Conservation (phyloP, 2,113 vertebrate species). For the Tylochromis polylepis region DNA sequence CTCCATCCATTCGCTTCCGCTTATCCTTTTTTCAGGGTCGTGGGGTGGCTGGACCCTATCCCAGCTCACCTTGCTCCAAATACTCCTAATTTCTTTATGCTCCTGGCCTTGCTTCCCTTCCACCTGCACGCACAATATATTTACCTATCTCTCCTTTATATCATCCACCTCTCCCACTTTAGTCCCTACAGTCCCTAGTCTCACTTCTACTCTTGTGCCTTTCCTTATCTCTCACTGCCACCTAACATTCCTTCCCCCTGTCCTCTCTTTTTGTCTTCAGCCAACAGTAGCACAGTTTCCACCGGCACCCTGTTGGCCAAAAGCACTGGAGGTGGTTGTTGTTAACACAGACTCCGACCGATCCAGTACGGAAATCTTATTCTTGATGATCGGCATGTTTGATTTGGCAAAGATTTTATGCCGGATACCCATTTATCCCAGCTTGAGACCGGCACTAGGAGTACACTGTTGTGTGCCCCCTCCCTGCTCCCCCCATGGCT, state of each 20-base stretch:
- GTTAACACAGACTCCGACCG: not conserved
- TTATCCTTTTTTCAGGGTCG: no score
- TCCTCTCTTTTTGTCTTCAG: not conserved
- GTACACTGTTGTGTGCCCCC: no score
- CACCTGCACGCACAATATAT: not conserved
- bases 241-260: not conserved
- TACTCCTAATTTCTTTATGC: not conserved
- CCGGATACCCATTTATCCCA: not conserved
- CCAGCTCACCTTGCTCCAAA: not conserved
- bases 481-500: not conserved
- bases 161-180: not conserved
- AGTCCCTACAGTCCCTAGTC: not conserved
- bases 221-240: not conserved
- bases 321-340: not conserved
- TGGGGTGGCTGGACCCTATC: no score
- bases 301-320: not conserved
- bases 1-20: no score
- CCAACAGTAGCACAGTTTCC: not conserved
- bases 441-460: not conserved
- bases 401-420: not conserved
- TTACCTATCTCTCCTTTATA: not conserved
- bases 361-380: not conserved
- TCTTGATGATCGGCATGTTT: not conserved
- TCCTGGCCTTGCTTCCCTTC: not conserved
- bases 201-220: not conserved